Conservation (phyloP, 2,113 vertebrate genomes). For the Phaethon lepturus region DNA sequence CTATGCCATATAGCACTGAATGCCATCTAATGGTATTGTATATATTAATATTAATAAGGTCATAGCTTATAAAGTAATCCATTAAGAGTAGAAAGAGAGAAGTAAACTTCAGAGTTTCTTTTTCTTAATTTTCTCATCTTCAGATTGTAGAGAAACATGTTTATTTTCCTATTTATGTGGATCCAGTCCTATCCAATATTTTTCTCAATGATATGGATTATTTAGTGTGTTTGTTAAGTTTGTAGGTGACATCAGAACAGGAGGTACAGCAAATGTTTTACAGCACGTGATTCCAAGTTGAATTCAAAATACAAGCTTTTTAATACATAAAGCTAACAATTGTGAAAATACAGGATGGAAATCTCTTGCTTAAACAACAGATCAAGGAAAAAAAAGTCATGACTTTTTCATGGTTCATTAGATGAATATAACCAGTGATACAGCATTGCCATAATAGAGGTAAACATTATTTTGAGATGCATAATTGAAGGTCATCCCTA, state of each 20-base stretch:
- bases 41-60: slow-evolving; percentile 22
- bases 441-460: background rate
- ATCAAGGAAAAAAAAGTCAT: background rate
- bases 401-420: background rate
- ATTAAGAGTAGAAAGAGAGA: background rate
- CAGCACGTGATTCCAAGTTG: background rate
- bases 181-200: background rate
- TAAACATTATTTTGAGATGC: background rate
- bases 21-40: background rate
- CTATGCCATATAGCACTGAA: background rate
- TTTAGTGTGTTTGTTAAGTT: background rate
- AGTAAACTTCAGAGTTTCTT: background rate
- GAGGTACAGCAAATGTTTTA: background rate
- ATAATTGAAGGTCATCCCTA: background rate
- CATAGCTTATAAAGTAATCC: background rate
- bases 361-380: background rate
- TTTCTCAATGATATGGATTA: background rate
- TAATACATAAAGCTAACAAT: background rate
- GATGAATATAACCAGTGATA: background rate
- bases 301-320: background rate
- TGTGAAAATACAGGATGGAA: background rate
- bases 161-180: background rate
- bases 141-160: background rate
- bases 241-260: background rate
- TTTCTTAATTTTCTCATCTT: background rate